These are phyloP conservation scores for Pavo muticus DNA, from an alignment of 2,113 vertebrate species.

Conservation along the genomic window DNA sequence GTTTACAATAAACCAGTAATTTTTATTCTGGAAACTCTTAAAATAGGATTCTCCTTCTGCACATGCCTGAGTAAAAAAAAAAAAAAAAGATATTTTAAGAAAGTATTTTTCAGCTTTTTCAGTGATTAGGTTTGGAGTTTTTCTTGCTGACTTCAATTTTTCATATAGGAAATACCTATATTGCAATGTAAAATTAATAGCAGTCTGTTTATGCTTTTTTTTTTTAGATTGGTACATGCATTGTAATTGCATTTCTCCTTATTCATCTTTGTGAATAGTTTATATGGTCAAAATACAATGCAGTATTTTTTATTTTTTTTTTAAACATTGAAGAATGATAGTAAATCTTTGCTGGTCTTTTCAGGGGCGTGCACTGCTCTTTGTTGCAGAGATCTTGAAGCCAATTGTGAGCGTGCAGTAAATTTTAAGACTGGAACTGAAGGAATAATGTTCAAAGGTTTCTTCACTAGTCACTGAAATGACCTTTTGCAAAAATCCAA, in stretches of 20 bases:
- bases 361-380: background rate
- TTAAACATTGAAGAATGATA: background rate
- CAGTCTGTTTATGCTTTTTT: background rate
- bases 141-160: conserved; percentile 4
- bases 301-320: background rate
- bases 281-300: background rate
- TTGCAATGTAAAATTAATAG: conserved; percentile 1
- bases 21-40: conserved; percentile 28
- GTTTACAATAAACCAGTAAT: conserved; percentile 14
- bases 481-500: background rate
- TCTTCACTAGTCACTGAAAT: conserved; percentile 2
- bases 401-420: background rate
- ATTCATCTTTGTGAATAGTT: background rate
- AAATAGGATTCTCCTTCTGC: background rate
- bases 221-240: background rate
- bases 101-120: background rate
- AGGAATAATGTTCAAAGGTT: background rate
- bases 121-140: background rate
- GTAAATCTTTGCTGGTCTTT: background rate
- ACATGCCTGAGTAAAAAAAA: background rate
- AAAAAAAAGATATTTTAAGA: background rate
- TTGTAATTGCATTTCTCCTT: background rate
- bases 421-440: background rate
- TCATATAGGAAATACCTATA: background rate
- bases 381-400: background rate